Conservation (phyloP, 2,888 invertebrate species). For the Nemotelus nigrinus region DNA sequence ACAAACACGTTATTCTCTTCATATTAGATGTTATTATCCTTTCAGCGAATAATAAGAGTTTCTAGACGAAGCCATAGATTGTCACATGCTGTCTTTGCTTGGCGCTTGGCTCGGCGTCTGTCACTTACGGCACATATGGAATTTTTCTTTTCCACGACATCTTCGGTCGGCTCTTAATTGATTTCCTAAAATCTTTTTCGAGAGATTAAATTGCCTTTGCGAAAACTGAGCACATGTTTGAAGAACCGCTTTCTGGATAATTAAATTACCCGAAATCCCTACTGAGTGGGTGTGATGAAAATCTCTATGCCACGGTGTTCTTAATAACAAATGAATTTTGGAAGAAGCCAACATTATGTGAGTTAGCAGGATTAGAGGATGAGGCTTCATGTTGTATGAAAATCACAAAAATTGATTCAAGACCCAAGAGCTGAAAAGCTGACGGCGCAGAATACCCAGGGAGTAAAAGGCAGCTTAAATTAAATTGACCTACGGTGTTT, state of each 20-base stretch:
- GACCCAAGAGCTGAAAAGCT: too few species aligned
- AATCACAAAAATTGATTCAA: too few species aligned
- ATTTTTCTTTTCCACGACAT: background rate
- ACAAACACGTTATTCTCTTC: background rate
- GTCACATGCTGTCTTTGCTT: too few species aligned
- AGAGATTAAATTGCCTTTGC: slow-evolving; percentile 1
- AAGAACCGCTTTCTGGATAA: slow-evolving; percentile 14
- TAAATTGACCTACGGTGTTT: too few species aligned
- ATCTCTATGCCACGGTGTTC: background rate
- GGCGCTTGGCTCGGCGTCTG: background rate
- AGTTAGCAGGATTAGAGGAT: too few species aligned
- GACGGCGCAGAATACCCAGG: too few species aligned
- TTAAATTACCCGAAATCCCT: slow-evolving; percentile 24
- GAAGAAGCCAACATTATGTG: too few species aligned
- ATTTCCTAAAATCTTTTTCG: background rate
- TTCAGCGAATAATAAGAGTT: background rate
- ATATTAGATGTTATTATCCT: background rate
- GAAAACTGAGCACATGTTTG: background rate
- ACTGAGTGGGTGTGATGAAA: slow-evolving; percentile 6
- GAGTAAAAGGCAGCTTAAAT: too few species aligned
- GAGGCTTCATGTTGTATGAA: too few species aligned
- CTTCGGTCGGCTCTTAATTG: background rate
- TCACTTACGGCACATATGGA: background rate
- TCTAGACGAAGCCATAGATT: too few species aligned
- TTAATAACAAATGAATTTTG: too few species aligned